These are phyloP conservation scores for Drosophila ohnishii DNA, from an alignment of 1,140 invertebrate genomes.

Conservation along the genomic window DNA sequence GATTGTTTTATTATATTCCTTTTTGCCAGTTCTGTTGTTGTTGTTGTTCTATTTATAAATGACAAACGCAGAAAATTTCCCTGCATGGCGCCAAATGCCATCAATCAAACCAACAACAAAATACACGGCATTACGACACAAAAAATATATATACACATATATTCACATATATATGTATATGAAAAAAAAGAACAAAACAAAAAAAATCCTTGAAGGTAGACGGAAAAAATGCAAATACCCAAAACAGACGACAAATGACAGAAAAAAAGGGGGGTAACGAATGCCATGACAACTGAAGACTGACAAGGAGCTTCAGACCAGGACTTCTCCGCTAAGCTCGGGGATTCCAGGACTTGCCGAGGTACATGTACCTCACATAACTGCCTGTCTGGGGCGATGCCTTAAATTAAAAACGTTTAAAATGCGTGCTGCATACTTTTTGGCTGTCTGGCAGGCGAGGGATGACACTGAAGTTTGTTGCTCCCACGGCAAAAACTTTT, in stretches of 20 bases:
- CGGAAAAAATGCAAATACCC: constrained; percentile 50
- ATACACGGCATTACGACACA: constrained; percentile 36
- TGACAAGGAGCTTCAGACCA: constrained; percentile 41
- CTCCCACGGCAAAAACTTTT: constrained; percentile 24
- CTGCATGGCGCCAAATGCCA: constrained; percentile 48
- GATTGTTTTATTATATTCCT: constrained; percentile 43
- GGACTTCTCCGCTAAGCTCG: constrained; percentile 33
- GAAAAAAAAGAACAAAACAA: constrained; percentile 18
- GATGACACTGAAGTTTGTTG: constrained; percentile 48
- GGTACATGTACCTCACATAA: constrained; percentile 23
- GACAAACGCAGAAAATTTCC: constrained; percentile 44
- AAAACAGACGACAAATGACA: constrained; percentile 29
- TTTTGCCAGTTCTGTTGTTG: constrained; percentile 15
- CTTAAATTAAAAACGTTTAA: constrained; percentile 69
- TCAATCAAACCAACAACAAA: constrained; percentile 60
- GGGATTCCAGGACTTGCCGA: constrained; percentile 36
- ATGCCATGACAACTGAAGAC: constrained; percentile 55
- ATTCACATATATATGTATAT: not conserved
- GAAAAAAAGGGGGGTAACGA: constrained; percentile 23
- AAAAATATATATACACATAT: constrained; percentile 18
- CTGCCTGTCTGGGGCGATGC: constrained; percentile 32
- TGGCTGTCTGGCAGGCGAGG: constrained; percentile 42
- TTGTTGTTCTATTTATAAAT: constrained; percentile 58
- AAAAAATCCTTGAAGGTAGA: constrained; percentile 16
- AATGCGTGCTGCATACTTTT: constrained; percentile 68